Evolutionary conservation across 2,113 vertebrate species (phyloP).

Genomic region (Cygnus atratus): DNA sequence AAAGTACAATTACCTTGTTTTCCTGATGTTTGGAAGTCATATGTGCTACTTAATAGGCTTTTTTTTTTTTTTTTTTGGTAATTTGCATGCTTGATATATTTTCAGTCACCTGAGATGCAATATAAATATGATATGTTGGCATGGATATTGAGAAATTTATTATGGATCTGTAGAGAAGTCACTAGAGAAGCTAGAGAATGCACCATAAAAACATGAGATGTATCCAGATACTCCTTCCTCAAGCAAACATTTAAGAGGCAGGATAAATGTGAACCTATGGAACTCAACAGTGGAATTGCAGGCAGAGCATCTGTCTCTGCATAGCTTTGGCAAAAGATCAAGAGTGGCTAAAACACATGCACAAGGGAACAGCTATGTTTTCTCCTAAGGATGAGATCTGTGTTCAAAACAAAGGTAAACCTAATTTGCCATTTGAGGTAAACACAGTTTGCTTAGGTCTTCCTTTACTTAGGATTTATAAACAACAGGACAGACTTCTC

Average conservation of each 20-base stretch:
- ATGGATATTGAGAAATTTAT: background rate
- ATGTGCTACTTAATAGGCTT: background rate
- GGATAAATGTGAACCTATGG: background rate
- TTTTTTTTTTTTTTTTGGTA: background rate
- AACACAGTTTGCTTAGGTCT: background rate
- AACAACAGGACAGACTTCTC: background rate
- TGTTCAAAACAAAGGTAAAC: background rate
- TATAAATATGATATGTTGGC: background rate
- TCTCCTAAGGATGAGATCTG: background rate
- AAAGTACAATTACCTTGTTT: background rate
- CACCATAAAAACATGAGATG: background rate
- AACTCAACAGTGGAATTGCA: background rate
- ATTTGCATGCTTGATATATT: background rate
- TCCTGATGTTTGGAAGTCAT: background rate
- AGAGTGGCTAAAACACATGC: background rate
- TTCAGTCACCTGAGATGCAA: background rate
- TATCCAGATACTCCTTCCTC: background rate
- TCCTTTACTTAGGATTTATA: background rate
- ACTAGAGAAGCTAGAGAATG: background rate
- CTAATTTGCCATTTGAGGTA: background rate
- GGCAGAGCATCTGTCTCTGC: background rate
- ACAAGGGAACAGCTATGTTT: background rate
- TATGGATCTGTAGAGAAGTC: background rate
- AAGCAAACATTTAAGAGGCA: background rate
- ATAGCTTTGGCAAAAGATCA: background rate